A percentile compares a stretch with the other conserved stretches of the same genome.
Evolutionary conservation across 2,797 vertebrate genomes (phyloP).

Genomic region (Hylomyscus alleni): DNA sequence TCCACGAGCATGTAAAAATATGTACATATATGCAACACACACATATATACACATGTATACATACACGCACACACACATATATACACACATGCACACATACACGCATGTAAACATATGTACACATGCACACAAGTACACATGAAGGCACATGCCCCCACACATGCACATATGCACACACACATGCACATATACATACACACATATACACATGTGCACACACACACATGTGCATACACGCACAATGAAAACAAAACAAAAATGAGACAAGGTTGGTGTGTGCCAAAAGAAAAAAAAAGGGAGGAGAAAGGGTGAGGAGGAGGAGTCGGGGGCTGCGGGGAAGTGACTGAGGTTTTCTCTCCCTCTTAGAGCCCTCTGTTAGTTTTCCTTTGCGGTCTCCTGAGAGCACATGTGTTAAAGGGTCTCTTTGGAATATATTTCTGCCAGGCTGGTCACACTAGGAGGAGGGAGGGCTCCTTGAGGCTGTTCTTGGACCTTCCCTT

Average conservation of each 20-base stretch:
- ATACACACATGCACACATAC: background rate
- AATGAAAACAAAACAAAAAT: background rate
- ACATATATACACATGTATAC: background rate
- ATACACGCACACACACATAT: background rate
- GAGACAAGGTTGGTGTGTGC: background rate
- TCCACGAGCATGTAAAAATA: background rate
- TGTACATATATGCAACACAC: background rate
- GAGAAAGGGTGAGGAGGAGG: background rate
- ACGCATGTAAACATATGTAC: accelerated
- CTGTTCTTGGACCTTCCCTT: background rate
- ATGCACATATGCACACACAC: background rate
- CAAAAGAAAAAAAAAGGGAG: background rate
- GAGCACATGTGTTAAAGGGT: background rate
- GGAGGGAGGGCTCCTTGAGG: background rate
- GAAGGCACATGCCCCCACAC: background rate
- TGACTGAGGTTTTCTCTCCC: background rate
- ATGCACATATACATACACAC: background rate
- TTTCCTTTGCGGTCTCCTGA: background rate
- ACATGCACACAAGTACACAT: background rate
- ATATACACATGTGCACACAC: background rate
- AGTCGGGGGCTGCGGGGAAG: background rate
- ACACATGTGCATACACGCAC: background rate
- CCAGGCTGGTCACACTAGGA: background rate
- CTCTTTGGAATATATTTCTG: background rate
- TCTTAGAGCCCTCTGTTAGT: background rate